These are phyloP conservation scores for Meghimatium bilineatum DNA, from an alignment of 2,888 invertebrate species.

Conservation along the genomic window DNA sequence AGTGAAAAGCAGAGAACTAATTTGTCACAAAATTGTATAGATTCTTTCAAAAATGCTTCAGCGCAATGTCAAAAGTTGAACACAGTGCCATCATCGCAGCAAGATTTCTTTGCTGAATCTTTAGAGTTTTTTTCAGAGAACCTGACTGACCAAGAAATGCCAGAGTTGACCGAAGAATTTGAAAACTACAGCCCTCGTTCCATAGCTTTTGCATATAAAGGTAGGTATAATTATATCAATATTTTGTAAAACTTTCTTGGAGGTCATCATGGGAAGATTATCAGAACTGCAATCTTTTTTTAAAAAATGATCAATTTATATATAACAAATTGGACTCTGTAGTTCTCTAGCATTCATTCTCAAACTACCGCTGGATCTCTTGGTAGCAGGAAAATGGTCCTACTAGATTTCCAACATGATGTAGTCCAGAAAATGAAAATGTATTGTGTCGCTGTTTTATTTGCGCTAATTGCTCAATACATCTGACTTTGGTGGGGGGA, in stretches of 20 bases:
- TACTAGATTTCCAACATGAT: no score
- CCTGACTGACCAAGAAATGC: constrained; percentile 26
- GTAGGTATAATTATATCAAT: not conserved
- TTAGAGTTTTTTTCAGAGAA: not conserved
- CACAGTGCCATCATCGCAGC: not conserved
- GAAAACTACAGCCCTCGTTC: not conserved
- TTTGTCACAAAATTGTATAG: not conserved
- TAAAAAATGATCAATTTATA: no score
- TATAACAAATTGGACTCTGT: no score
- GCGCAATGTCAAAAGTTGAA: not conserved
- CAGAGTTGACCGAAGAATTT: not conserved
- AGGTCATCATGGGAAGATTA: no score
- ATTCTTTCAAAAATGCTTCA: not conserved
- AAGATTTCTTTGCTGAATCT: not conserved
- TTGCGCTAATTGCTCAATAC: no score
- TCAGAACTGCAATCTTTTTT: no score
- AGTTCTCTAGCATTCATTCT: no score
- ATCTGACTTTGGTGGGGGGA: no score
- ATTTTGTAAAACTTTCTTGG: not conserved
- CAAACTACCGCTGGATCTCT: no score
- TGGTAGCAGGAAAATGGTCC: no score
- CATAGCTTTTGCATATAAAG: not conserved
- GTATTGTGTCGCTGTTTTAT: no score
- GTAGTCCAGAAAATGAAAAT: no score
- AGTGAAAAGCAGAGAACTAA: not conserved